phyloP scores from a whole-genome alignment of 2,113 vertebrate species.

The Equus przewalskii region DNA sequence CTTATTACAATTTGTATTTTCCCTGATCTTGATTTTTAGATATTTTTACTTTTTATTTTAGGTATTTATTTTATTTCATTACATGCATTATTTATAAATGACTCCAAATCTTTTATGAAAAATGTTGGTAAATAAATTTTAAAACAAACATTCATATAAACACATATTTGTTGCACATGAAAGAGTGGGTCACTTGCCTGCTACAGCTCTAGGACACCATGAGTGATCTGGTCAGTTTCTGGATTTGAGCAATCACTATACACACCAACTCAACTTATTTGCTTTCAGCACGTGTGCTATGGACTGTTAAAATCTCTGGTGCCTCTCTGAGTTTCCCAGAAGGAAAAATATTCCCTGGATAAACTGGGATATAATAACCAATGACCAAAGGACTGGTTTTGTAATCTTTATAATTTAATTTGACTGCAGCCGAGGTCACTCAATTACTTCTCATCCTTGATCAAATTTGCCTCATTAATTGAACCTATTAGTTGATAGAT shows the following conservation, averaged over 20 bases:
- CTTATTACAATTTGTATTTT: background rate
- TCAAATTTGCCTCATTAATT: background rate
- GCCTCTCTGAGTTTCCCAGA: background rate
- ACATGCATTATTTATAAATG: background rate
- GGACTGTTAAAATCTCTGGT: background rate
- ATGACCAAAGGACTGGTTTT: background rate
- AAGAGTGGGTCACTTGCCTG: fast-evolving
- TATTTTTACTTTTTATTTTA: background rate
- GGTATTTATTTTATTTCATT: background rate
- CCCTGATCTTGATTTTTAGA: background rate
- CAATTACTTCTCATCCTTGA: background rate
- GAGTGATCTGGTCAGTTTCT: background rate
- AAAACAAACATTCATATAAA: background rate
- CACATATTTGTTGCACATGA: background rate
- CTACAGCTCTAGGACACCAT: background rate
- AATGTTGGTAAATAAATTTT: background rate
- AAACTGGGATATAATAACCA: background rate
- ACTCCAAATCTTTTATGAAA: background rate
- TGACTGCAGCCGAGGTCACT: background rate
- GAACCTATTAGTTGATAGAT: background rate
- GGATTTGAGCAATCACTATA: background rate
- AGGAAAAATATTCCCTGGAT: background rate
- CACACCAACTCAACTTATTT: background rate
- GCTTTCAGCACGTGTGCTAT: background rate
- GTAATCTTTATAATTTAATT: background rate